Evolutionary conservation across 2,888 invertebrate genomes (phyloP), one percentile per base, ranked within the genome.

Genomic region (Melieria omissa): DNA sequence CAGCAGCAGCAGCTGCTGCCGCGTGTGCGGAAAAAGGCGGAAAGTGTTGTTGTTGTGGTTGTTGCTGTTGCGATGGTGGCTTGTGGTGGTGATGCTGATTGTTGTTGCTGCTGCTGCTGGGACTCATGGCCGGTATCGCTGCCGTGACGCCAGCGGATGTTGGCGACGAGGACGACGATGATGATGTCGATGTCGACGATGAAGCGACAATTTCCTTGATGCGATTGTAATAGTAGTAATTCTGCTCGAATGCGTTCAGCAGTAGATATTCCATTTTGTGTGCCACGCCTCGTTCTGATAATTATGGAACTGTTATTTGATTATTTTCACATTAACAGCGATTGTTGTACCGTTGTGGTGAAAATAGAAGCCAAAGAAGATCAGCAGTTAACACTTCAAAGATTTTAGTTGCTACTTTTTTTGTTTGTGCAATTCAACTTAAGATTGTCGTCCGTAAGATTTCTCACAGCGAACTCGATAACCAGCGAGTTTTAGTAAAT

Each of bases 191-290:
- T 4, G 73, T 16, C 5, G 74, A 71, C 4, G 67, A 58, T 41
- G 75, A 70, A 3, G 58, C 44, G 12, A 65, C 82, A 60, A 85
- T 81, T 76, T 84, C 82, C 76, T 81, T 84, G 46, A 83, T 81
- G 73, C 80, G 80, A 78, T 80, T 83, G 73, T 81, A 82, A 78
- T 80, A 82, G 73, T 81, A 82, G 74, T 81, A 85, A 63, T 78
- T 82, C 73, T 84, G 83, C 80, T 85, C 85, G 73, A 85, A 85
- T 72, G 83, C 84, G 77, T 85, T 85, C 66, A 83, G 78, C 71
- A 85, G 80, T 64, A 86, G 79, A 79, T 83, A 86, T 76, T 86
- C 86, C 85, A 86, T 86, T 72, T 69, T 80, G 69, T 9, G 1
- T 10, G 49, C 12, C 49, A 12, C 49, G 9, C 10, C 29, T 29